Conservation (phyloP, 2,888 invertebrate genomes). For the Arenicola marina region DNA sequence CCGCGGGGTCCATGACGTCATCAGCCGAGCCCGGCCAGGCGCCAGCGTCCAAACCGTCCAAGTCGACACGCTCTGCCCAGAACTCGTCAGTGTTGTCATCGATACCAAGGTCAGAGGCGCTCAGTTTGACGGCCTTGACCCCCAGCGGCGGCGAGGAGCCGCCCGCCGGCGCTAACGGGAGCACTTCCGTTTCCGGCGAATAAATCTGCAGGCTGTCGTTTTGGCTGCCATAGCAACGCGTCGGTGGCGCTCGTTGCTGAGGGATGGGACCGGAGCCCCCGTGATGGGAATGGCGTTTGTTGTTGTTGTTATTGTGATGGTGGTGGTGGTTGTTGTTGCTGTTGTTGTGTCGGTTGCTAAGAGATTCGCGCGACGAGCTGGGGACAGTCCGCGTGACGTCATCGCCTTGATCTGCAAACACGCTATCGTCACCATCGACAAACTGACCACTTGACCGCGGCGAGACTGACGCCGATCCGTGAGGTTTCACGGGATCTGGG, state of each 20-base stretch:
- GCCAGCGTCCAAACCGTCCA: not conserved
- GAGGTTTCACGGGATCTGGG: too few species aligned
- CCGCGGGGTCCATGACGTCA: slow-evolving; percentile 4
- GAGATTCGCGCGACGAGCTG: not conserved
- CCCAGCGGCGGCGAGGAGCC: not conserved
- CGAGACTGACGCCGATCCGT: not conserved
- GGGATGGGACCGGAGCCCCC: too few species aligned
- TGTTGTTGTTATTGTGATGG: too few species aligned
- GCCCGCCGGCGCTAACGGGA: too few species aligned
- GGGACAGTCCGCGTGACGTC: not conserved
- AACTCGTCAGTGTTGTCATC: slow-evolving; percentile 51
- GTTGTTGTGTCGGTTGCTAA: not conserved
- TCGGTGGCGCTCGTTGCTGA: too few species aligned
- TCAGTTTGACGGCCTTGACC: slow-evolving; percentile 43
- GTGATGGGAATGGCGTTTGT: too few species aligned
- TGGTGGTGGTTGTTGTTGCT: too few species aligned
- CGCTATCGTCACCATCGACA: slow-evolving; percentile 2
- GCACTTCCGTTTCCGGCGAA: too few species aligned
- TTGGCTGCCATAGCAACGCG: not conserved
- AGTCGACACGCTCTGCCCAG: slow-evolving; percentile 42
- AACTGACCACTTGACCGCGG: not conserved
- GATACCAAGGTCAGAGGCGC: slow-evolving; percentile 49
- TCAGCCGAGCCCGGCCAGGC: slow-evolving; percentile 1
- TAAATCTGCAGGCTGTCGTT: too few species aligned
- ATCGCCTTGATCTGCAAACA: not conserved